Evolutionary conservation across 1,140 invertebrate species (phyloP), one percentile per base, ranked within the genome.

Genomic region (Steinernema feltiae): DNA sequence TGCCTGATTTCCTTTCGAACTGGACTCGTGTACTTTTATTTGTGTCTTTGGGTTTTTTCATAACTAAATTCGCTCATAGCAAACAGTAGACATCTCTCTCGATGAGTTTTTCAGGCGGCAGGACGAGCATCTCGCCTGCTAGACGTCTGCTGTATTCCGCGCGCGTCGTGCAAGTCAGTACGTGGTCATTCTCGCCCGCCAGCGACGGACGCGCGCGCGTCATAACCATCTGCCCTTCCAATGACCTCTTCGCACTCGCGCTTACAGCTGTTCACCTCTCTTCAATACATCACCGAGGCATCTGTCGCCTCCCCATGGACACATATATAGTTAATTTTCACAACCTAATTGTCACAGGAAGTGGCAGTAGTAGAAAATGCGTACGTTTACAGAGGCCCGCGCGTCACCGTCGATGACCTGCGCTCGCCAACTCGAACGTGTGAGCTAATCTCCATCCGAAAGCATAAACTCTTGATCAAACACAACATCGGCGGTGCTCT

Each of bases 281-380:
- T 63, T 63, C 53, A 63, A 63, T 63, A 63, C 53, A 63, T 63
- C 24, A 63, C 3, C 53, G 15, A 63, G 53, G 53, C 53, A 63
- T 63, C 53, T 63, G 53, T 63, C 53, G 53, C 53, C 53, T 63
- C 53, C 53, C 53, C 53, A 63, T 27, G 53, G 53, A 63, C 53
- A 21, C 12, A 63, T 63, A 63, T 63, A 63, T 63, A 63, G 12
- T 63, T 63, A 63, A 63, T 63, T 63, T 63, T n/a, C n/a, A n/a
- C 53, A 63, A 27, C 53, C 53, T 63, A 63, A 63, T 63, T 63
- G 53, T 63, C 24, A 63, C 53, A 63, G 24, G 53, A 63, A 63
- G 53, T 63, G 53, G 2, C 53, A 63, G 7, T 63, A 3, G n/a
- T n/a, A n/a, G n/a, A n/a, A n/a, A n/a, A n/a, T n/a, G n/a, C n/a